phyloP scores from a whole-genome alignment of 2,113 vertebrate genomes.

The Actinemys pallida region DNA sequence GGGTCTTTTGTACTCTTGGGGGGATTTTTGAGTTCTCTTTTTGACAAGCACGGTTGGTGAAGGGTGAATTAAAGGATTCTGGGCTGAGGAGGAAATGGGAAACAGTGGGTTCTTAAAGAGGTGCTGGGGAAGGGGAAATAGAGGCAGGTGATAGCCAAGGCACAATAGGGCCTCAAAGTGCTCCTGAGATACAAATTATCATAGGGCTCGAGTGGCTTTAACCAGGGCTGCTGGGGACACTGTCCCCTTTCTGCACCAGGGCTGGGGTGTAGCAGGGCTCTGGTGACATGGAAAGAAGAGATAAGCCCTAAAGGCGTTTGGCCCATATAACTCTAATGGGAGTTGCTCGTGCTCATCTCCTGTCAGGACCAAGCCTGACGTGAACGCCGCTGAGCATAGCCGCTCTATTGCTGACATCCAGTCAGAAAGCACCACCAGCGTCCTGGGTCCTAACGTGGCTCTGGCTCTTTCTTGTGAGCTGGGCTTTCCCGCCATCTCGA shows the following conservation, averaged over 20 bases:
- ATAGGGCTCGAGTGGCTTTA: neutral
- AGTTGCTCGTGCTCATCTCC: neutral
- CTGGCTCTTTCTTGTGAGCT: neutral
- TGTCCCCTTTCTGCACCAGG: too few relatives aligned
- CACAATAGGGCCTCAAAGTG: neutral
- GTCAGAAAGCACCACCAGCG: neutral
- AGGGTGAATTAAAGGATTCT: neutral
- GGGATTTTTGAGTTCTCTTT: neutral
- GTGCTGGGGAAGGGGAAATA: too few relatives aligned
- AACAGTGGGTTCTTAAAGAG: neutral
- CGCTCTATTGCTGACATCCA: neutral
- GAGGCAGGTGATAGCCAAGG: too few relatives aligned
- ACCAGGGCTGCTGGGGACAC: accelerated
- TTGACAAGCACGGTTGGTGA: neutral
- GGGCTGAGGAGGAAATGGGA: neutral
- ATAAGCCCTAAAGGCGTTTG: neutral
- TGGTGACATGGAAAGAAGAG: neutral
- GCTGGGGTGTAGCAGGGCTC: neutral
- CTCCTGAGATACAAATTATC: neutral
- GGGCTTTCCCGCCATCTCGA: neutral
- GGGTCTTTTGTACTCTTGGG: neutral
- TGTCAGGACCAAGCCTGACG: neutral
- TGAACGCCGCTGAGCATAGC: neutral
- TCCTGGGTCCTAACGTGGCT: neutral
- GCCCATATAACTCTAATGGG: neutral